These are phyloP conservation scores for Talpa occidentalis DNA, from an alignment of 2,113 vertebrate species.

Conservation along the genomic window DNA sequence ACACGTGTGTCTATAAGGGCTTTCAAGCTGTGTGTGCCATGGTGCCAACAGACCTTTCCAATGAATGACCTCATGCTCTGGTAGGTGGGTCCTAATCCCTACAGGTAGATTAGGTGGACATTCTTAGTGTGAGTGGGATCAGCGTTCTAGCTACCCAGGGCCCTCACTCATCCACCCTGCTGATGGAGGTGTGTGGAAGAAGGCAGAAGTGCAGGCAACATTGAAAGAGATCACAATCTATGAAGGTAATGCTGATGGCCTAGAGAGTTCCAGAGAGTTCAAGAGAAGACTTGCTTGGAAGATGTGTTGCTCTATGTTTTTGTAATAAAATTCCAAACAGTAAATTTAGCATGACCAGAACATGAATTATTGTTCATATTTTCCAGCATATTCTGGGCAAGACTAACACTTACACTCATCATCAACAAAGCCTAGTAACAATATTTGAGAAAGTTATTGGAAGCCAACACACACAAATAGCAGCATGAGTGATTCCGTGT, in stretches of 20 bases:
- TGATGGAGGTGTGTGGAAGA: neutral
- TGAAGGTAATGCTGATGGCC: neutral
- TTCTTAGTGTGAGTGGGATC: neutral
- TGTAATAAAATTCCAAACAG: neutral
- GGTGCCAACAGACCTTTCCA: slow-evolving; percentile 2
- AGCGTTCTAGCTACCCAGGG: neutral
- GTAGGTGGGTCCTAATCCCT: neutral
- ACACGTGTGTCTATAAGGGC: neutral
- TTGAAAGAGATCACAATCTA: neutral
- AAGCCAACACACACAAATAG: neutral
- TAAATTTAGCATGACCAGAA: neutral
- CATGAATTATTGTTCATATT: neutral
- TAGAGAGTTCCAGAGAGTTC: neutral
- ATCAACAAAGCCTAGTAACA: neutral
- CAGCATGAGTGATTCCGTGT: neutral
- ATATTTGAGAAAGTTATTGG: neutral
- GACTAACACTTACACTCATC: neutral
- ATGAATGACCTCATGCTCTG: neutral
- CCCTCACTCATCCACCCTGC: neutral
- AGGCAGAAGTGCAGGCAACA: neutral
- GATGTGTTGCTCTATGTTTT: neutral
- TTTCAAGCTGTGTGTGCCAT: neutral
- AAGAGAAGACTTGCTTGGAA: neutral
- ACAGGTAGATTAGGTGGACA: neutral
- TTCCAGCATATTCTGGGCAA: neutral